Base-by-base conservation (phyloP, 2,888 invertebrate species). In the Stomorhina lunata region DNA sequence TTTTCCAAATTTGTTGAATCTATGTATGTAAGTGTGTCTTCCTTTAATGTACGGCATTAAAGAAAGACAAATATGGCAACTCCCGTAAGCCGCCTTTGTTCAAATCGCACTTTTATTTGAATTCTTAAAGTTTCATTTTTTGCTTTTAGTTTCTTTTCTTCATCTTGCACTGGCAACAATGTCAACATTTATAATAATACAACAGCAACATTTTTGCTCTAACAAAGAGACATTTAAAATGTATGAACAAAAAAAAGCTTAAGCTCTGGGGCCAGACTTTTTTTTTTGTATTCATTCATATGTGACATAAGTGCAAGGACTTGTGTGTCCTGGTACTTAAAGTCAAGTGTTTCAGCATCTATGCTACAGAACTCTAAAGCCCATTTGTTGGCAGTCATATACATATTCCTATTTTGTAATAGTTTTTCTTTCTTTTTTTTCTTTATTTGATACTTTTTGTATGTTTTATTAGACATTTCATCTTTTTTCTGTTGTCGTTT, bases 201-300 rank as follows among this genome's bases (percentile, higher is more conserved):
- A 9, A 32, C 25, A 7, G 27, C 34, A 29, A 17, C 20, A 29
- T 22, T 15, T 7, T 12, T 45, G 27, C n/a, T 34, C n/a, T 45
- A 65, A 71, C 63, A 78, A 71, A 77, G 55, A 43, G 43, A 55
- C 45, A 34, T 71, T 71, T 71, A 45, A 77, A 75, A 73, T 55
- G 25, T 4, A 55, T 65, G 20, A 25, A 48, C 12, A 65, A n/a
- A n/a, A n/a, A n/a, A n/a, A n/a, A n/a, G n/a, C n/a, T n/a, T n/a
- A n/a, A 61, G 32, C 63, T 78, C 63, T 34, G 34, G 77, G 61
- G 63, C 17, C 63, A 69, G 17, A 69, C 63, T 71, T 53, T 10
- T 40, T 29, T 29, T 15, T 22, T 10, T 6, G 3, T n/a, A n/a
- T 12, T 10, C 48, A 32, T 15, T 10, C 32, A 20, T 48, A 27